A percentile compares a stretch with the other conserved stretches of the same genome.
Evolutionary conservation across 2,113 vertebrate species (phyloP).

Genomic region (Neotragus moschatus): DNA sequence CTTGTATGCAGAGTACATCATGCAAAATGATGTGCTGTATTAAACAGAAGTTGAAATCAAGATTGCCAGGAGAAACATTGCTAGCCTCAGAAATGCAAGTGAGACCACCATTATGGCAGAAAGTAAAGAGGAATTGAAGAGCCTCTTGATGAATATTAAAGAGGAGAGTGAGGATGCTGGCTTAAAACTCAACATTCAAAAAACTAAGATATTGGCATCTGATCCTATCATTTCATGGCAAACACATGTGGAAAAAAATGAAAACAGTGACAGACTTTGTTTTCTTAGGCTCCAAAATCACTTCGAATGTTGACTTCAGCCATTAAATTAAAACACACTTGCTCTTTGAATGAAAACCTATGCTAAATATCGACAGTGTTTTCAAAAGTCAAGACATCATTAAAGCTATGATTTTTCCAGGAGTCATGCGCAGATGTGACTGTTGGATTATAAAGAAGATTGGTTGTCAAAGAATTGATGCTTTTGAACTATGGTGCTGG

Average conservation of each 20-base stretch:
- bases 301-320: neutral
- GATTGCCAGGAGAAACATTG: neutral
- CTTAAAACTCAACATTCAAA: neutral
- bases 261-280: neutral
- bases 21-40: neutral
- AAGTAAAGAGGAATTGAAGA: neutral
- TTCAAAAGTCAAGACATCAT: neutral
- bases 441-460: neutral
- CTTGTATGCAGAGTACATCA: neutral
- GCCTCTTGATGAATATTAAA: neutral
- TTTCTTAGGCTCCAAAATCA: neutral
- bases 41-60: neutral
- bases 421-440: neutral
- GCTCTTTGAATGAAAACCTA: neutral
- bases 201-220: neutral
- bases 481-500: neutral
- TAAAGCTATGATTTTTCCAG: neutral
- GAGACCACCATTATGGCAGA: neutral
- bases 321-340: neutral
- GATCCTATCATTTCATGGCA: neutral
- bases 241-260: neutral
- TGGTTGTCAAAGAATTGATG: neutral
- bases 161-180: neutral
- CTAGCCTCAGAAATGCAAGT: neutral
- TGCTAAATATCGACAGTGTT: neutral